phyloP scores from a whole-genome alignment of 2,113 vertebrate genomes.

The Sphaerodactylus townsendi region DNA sequence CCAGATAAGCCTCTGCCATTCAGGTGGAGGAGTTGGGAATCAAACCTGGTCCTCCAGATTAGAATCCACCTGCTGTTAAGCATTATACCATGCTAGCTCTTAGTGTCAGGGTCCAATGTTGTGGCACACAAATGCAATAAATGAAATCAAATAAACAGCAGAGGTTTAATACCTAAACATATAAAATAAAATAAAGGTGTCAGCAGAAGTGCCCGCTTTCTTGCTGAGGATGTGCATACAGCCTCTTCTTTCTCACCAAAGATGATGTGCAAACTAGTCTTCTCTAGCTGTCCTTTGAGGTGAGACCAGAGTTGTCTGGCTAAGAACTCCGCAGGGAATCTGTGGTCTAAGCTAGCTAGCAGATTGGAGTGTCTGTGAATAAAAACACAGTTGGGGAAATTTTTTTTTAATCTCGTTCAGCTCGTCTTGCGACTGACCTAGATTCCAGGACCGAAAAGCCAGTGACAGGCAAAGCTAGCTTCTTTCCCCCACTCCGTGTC shows the following conservation, averaged over 20 bases:
- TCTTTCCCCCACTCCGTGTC: background rate
- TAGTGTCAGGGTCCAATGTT: too few species aligned
- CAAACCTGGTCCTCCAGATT: too few species aligned
- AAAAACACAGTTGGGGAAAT: background rate
- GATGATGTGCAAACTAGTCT: background rate
- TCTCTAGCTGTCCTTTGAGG: background rate
- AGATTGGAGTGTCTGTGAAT: background rate
- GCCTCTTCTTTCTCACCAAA: background rate
- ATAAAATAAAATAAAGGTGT: too few species aligned
- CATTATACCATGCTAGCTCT: too few species aligned
- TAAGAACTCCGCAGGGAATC: background rate
- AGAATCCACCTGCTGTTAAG: too few species aligned
- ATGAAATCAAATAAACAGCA: too few species aligned
- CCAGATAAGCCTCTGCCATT: too few species aligned
- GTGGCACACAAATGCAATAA: too few species aligned
- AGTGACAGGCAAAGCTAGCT: background rate
- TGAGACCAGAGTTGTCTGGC: rapidly evolving
- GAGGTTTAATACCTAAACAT: too few species aligned
- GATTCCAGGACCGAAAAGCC: slow-evolving; percentile 23
- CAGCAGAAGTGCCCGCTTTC: too few species aligned
- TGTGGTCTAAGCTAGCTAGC: background rate
- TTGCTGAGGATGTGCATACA: too few species aligned
- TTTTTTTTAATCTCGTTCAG: background rate
- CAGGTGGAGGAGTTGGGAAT: too few species aligned
- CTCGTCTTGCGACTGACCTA: slow-evolving; percentile 41